These are phyloP conservation scores for Dugesia japonica DNA, from an alignment of 2,888 invertebrate genomes.

Conservation along the genomic window DNA sequence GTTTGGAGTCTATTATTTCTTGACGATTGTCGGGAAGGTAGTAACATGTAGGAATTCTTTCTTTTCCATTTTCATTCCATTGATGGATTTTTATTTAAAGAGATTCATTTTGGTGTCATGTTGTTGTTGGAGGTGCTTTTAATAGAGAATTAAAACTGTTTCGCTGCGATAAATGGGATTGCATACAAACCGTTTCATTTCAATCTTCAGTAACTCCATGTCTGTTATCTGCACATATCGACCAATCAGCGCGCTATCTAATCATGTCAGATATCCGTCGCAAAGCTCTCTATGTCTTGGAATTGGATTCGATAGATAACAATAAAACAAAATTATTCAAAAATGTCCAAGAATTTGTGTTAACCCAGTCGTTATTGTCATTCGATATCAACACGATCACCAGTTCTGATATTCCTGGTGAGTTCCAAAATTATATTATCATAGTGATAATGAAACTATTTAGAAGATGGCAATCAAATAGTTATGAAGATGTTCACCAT, in stretches of 20 bases:
- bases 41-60: not conserved
- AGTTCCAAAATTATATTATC: not conserved
- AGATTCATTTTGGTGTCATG: slow-evolving; percentile 80
- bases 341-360: not conserved
- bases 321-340: not conserved
- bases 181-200: slow-evolving; percentile 55
- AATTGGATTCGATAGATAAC: not conserved
- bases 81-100: slow-evolving; percentile 42
- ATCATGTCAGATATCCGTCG: slow-evolving; percentile 63
- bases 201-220: not conserved
- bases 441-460: not conserved
- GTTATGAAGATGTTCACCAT: slow-evolving; percentile 7
- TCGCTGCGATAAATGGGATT: slow-evolving; percentile 85
- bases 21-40: slow-evolving; percentile 54
- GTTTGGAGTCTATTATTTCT: slow-evolving; percentile 77
- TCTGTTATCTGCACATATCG: slow-evolving; percentile 56
- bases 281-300: not conserved
- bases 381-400: slow-evolving; percentile 12
- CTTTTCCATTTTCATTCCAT: not conserved
- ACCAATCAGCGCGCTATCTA: slow-evolving; percentile 68
- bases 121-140: slow-evolving; percentile 71
- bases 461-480: not conserved
- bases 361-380: not conserved
- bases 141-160: slow-evolving; percentile 78
- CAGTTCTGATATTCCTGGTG: not conserved